Percentiles rank a stretch among this genome's conserved stretches.
These are phyloP conservation scores for Glossophaga mutica DNA, from an alignment of 2,797 vertebrate genomes.

Conservation along the genomic window DNA sequence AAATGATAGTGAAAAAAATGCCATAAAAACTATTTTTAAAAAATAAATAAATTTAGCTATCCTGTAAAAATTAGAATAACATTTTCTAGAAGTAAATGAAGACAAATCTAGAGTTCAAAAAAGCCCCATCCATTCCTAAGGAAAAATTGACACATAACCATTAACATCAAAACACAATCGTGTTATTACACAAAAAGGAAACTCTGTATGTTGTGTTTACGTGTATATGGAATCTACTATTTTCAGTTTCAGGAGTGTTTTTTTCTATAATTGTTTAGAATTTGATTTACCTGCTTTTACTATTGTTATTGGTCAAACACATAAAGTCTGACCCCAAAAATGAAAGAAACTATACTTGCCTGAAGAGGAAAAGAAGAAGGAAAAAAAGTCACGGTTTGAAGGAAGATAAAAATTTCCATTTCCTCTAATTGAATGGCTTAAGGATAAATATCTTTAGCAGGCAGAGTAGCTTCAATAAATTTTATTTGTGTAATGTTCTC, in stretches of 20 bases:
- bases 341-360: background rate
- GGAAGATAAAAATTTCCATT: background rate
- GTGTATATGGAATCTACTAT: background rate
- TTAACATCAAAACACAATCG: background rate
- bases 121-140: background rate
- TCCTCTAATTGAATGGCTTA: background rate
- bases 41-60: background rate
- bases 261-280: background rate
- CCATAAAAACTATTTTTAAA: background rate
- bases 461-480: background rate
- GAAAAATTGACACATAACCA: background rate
- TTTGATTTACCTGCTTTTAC: background rate
- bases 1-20: background rate
- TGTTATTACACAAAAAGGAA: background rate
- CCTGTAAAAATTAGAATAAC: background rate
- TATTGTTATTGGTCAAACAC: background rate
- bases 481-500: background rate
- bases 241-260: background rate
- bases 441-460: background rate
- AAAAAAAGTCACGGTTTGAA: background rate
- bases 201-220: background rate
- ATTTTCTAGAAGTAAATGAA: constrained; percentile 29
- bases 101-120: background rate
- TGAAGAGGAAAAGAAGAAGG: background rate
- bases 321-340: background rate